Conservation (phyloP, 2,113 vertebrate species). For the Ptilorrhoa leucosticta region DNA sequence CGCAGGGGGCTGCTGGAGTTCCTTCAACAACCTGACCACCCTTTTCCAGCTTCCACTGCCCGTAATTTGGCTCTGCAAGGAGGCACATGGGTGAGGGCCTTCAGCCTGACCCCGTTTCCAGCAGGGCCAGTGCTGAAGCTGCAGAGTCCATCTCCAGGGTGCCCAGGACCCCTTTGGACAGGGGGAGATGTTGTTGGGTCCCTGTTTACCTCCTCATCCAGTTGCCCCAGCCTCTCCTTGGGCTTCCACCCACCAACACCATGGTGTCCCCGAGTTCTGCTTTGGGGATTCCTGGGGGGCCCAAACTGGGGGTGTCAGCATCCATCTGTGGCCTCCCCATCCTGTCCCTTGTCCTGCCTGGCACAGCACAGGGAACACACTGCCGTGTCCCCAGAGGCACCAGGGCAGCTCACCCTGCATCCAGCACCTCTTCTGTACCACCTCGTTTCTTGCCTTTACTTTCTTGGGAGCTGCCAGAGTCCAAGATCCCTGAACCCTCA, state of each 20-base stretch:
- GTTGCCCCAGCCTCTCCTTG: not conserved
- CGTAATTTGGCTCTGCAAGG: not conserved
- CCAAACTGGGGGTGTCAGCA: not conserved
- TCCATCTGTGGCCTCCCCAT: not conserved
- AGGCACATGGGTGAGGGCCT: not conserved
- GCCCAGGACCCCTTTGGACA: not conserved
- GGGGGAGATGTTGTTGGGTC: not conserved
- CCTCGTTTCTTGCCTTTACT: not conserved
- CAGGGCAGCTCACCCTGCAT: not conserved
- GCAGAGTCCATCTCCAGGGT: not conserved
- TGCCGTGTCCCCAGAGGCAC: not conserved
- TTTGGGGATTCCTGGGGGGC: not conserved
- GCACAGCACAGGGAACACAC: not conserved
- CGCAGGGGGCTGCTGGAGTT: not conserved
- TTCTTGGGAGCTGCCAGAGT: not conserved
- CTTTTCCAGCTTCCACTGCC: not conserved
- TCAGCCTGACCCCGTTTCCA: not conserved
- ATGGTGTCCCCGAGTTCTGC: rapidly evolving
- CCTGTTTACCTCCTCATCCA: not conserved
- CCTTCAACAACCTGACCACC: not conserved
- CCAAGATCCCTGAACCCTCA: not conserved
- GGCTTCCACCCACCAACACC: too few relatives aligned
- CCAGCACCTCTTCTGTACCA: not conserved
- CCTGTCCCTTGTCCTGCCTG: not conserved
- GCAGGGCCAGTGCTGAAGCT: not conserved